phyloP scores from a whole-genome alignment of 2,797 vertebrate genomes.

The Chaenodraco wilsoni region DNA sequence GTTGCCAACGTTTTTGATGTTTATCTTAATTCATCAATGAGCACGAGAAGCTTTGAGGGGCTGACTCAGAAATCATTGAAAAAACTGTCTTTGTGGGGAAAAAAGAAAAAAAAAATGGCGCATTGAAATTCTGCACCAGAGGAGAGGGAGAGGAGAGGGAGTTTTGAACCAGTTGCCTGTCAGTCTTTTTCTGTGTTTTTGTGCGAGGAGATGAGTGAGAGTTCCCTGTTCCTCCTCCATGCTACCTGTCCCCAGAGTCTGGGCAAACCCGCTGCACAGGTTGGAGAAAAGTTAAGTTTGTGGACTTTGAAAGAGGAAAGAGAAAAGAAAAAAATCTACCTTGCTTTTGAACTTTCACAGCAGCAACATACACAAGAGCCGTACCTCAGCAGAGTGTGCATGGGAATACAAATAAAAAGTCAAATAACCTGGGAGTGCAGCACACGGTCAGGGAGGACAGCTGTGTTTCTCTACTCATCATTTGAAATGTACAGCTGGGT shows the following conservation, averaged over 20 bases:
- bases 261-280: slow-evolving; percentile 74
- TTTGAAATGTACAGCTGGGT: slow-evolving; percentile 51
- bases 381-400: slow-evolving; percentile 52
- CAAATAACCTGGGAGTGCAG: slow-evolving; percentile 47
- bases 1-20: slow-evolving; percentile 57
- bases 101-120: slow-evolving; percentile 52
- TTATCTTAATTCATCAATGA: slow-evolving; percentile 70
- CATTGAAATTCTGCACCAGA: slow-evolving; percentile 83
- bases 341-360: slow-evolving; percentile 77
- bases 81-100: slow-evolving; percentile 55
- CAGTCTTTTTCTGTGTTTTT: slow-evolving; percentile 78
- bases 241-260: slow-evolving; percentile 76
- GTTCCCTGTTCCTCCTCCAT: slow-evolving; percentile 70
- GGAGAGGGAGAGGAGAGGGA: slow-evolving; percentile 66
- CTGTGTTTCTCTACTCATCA: slow-evolving; percentile 25
- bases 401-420: slow-evolving; percentile 50
- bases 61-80: slow-evolving; percentile 63
- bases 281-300: slow-evolving; percentile 81
- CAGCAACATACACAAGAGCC: slow-evolving; percentile 66
- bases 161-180: slow-evolving; percentile 83
- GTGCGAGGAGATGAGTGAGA: slow-evolving; percentile 71
- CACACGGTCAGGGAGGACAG: slow-evolving; percentile 58
- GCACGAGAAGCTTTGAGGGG: slow-evolving; percentile 44
- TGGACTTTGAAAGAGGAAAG: slow-evolving; percentile 78
- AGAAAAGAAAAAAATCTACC: slow-evolving; percentile 48